Base-by-base conservation (phyloP, 2,888 invertebrate genomes). In the Cryptocheilus praepositus region DNA sequence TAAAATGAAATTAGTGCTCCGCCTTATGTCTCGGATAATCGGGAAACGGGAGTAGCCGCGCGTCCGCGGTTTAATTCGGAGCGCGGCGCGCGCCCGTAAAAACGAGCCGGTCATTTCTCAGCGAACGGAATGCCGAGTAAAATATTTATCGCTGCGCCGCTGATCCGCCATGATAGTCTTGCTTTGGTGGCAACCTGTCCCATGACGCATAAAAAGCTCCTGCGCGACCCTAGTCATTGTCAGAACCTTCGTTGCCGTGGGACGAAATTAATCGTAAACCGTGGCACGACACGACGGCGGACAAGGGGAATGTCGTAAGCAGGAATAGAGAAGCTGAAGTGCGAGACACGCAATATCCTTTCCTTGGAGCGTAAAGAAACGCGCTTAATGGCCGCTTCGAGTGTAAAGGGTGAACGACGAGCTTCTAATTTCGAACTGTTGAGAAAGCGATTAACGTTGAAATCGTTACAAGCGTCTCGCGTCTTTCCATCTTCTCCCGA, bases 1-100 rank as follows among this genome's bases (percentile, higher is more conserved):
- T 25, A 46, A 44, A 44, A 56, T 49, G 61, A 67, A 74, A 70
- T 64, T 49, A 18, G 49, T 16, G 45, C 61, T 60, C 19, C 63
- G 52, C 54, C 56, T 3, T 16, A 43, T 49, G 15, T 43, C 44
- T 19, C 5, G 55, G 55, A 22, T 25, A 25, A 25, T 55, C 28
- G 55, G 53, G 16, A 53, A 21, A 3, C 16, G 11, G 43, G 18
- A 25, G 36, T 36, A 11, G 3, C 36, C 36, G 36, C 36, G 36
- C 36, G 7, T 55, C 16, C 55, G 28, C 55, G 54, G 7, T 54
- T 2, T 25, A 25, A 36, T 36, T 36, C 36, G 36, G 4, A 36
- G 36, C 36, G 25, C 45, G 36, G 51, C 21, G 44, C 55, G 13
- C n/a, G 25, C 16, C 44, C 43, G 19, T 63, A 19, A 28, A 36